These are phyloP conservation scores for Smithornis capensis DNA, from an alignment of 2,113 vertebrate species.

Conservation along the genomic window DNA sequence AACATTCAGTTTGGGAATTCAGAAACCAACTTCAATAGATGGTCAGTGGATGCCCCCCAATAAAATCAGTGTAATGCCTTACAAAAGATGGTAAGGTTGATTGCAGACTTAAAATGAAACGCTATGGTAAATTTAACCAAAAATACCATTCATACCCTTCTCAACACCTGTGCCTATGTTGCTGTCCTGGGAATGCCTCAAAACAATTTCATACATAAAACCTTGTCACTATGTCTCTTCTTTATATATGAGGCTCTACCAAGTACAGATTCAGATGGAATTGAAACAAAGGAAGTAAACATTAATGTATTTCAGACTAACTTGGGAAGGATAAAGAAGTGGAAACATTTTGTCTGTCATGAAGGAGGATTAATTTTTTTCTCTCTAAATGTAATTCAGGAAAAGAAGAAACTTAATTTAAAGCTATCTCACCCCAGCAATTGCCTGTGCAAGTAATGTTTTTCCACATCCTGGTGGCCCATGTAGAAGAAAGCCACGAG, in stretches of 20 bases:
- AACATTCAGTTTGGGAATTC: not conserved
- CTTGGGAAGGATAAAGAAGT: not conserved
- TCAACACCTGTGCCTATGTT: not conserved
- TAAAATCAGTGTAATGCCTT: not conserved
- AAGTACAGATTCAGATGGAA: not conserved
- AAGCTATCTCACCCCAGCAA: conserved; percentile 86
- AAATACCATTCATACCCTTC: not conserved
- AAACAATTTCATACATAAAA: not conserved
- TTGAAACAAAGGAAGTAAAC: not conserved
- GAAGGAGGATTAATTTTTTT: not conserved
- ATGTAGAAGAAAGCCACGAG: conserved; percentile 90
- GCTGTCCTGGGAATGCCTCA: not conserved
- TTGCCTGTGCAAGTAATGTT: conserved; percentile 91
- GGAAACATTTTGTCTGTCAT: not conserved
- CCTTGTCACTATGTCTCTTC: not conserved
- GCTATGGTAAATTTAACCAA: not conserved
- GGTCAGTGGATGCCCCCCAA: not conserved
- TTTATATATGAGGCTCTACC: not conserved
- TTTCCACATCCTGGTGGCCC: conserved; percentile 97
- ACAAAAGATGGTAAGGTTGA: not conserved
- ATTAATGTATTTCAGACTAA: not conserved
- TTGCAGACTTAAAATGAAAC: not conserved
- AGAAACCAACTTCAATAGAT: not conserved
- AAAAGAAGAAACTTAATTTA: not conserved
- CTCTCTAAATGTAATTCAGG: not conserved